phyloP scores from a whole-genome alignment of 2,113 vertebrate genomes.

The Actinemys pallida region DNA sequence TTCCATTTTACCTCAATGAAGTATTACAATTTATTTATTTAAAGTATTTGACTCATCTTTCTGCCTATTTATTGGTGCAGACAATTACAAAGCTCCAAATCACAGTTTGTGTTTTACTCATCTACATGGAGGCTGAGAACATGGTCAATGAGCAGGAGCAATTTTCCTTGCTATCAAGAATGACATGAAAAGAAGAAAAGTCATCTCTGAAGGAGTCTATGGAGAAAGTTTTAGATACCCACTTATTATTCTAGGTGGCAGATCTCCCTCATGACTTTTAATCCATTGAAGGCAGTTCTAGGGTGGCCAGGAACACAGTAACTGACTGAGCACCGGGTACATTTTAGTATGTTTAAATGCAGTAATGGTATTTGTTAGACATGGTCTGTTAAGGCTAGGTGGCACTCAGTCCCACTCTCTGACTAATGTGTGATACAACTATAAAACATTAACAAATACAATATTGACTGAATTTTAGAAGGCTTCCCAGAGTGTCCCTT shows the following conservation, averaged over 20 bases:
- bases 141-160: neutral
- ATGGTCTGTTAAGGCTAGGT: neutral
- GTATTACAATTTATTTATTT: neutral
- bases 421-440: slow-evolving; percentile 62
- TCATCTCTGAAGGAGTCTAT: neutral
- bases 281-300: neutral
- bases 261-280: neutral
- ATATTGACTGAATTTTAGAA: slow-evolving; percentile 69
- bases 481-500: slow-evolving; percentile 60
- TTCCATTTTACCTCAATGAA: neutral
- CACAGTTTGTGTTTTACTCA: neutral
- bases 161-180: neutral
- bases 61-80: neutral
- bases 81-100: neutral
- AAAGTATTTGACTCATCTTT: neutral
- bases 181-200: neutral
- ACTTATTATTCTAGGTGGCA: neutral
- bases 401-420: neutral
- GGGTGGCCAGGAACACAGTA: neutral
- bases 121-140: neutral
- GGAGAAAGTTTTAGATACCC: neutral
- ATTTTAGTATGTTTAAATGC: neutral
- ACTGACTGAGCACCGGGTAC: neutral
- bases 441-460: slow-evolving; percentile 42
- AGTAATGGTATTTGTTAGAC: neutral